Conservation (phyloP, 2,797 vertebrate genomes). For the Balearica regulorum region DNA sequence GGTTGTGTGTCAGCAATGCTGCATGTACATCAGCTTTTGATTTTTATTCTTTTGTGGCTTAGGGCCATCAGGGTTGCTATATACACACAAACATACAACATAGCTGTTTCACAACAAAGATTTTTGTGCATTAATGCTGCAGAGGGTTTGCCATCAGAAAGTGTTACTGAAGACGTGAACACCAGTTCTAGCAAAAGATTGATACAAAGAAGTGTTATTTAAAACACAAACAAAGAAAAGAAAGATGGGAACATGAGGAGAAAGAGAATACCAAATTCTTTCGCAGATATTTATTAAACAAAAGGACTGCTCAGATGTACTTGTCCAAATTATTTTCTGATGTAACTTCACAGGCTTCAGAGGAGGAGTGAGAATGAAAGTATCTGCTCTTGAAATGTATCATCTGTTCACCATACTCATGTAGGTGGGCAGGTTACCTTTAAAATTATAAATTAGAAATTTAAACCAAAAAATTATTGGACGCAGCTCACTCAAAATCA, state of each 20-base stretch:
- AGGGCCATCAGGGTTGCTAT: constrained; percentile 44
- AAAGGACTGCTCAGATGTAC: not conserved
- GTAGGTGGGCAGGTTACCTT: constrained; percentile 17
- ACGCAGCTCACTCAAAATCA: not conserved
- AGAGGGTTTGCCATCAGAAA: constrained; percentile 3
- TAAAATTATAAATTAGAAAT: not conserved
- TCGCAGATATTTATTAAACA: constrained; percentile 15
- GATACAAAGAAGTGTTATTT: not conserved
- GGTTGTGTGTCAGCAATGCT: not conserved
- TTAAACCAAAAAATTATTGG: not conserved
- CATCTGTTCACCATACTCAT: not conserved
- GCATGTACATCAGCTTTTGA: constrained; percentile 40
- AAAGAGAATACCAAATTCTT: constrained; percentile 22
- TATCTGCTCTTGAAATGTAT: not conserved
- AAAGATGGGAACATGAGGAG: not conserved
- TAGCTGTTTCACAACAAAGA: constrained; percentile 33
- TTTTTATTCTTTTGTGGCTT: constrained; percentile 35
- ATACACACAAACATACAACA: constrained; percentile 42
- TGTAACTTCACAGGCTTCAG: not conserved
- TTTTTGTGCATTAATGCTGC: not conserved
- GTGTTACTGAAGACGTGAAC: not conserved
- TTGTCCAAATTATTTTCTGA: constrained; percentile 36
- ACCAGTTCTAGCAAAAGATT: not conserved
- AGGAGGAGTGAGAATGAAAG: not conserved
- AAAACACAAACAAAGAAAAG: constrained; percentile 12